A percentile compares a stretch with the other conserved stretches of the same genome.
Conservation (phyloP, 1,140 invertebrate genomes). For the Liolophura sinensis region DNA sequence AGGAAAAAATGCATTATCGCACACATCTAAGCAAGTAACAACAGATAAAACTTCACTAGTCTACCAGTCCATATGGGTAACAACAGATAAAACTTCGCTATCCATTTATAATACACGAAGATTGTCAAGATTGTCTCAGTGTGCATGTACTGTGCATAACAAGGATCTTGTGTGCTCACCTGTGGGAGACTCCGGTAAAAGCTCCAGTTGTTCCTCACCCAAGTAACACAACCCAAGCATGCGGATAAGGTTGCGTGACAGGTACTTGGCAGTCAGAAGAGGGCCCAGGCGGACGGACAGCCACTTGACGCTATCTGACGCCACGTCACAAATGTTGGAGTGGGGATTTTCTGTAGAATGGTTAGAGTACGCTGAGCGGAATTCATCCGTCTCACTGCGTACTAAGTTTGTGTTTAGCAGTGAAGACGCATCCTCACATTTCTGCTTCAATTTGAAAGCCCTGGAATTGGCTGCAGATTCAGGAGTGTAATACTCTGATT, state of each 20-base stretch:
- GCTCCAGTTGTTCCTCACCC: constrained; percentile 76
- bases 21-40: too few species aligned
- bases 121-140: too few species aligned
- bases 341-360: constrained; percentile 5
- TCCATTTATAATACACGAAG: too few species aligned
- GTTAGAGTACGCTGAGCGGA: constrained; percentile 18
- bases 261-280: constrained; percentile 85
- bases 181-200: not conserved
- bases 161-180: constrained; percentile 5
- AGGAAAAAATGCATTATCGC: too few species aligned
- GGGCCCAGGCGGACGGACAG: constrained; percentile 91
- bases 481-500: not conserved
- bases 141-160: too few species aligned
- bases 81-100: too few species aligned
- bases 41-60: too few species aligned
- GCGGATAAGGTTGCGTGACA: constrained; percentile 88
- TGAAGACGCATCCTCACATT: constrained; percentile 1
- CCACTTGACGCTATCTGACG: constrained; percentile 89
- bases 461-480: constrained; percentile 1
- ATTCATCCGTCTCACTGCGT: constrained; percentile 55
- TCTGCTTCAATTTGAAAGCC: constrained; percentile 2
- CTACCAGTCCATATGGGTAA: too few species aligned
- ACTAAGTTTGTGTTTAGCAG: constrained; percentile 23
- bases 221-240: constrained; percentile 94
- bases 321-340: constrained; percentile 81